A percentile compares a stretch with the other conserved stretches of the same genome.
Conservation (phyloP, 2,888 invertebrate genomes). For the Hyppa rectilinea region DNA sequence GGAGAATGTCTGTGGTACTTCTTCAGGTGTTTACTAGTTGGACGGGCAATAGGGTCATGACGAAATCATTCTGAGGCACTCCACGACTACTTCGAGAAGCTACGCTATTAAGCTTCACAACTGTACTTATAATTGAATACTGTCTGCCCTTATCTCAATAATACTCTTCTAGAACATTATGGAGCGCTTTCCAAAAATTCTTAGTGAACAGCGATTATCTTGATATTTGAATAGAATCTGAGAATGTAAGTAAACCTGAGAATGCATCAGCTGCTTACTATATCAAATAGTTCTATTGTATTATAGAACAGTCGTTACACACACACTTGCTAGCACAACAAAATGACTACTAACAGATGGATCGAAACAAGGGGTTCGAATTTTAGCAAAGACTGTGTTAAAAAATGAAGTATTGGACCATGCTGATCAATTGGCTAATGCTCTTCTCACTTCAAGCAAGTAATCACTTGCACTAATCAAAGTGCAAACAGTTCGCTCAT, state of each 20-base stretch:
- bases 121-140: constrained; percentile 66
- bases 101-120: constrained; percentile 59
- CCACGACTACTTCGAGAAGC: constrained; percentile 62
- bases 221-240: constrained; percentile 37
- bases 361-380: not conserved
- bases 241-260: constrained; percentile 37
- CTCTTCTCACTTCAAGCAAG: constrained; percentile 18
- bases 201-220: constrained; percentile 48
- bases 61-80: constrained; percentile 69
- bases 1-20: constrained; percentile 75
- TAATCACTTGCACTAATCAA: constrained; percentile 37
- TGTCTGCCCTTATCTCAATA: constrained; percentile 62
- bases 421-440: not conserved
- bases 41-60: constrained; percentile 73
- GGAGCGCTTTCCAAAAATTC: constrained; percentile 61
- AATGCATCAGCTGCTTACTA: constrained; percentile 33
- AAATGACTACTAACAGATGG: not conserved
- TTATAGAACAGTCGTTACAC: constrained; percentile 8
- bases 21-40: constrained; percentile 76
- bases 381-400: not conserved
- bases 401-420: not conserved
- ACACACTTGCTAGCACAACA: not conserved
- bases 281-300: constrained; percentile 21
- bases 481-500: constrained; percentile 23
- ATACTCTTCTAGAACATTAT: constrained; percentile 46